Percentiles rank a stretch among this genome's conserved stretches.
Conservation (phyloP, 2,888 invertebrate genomes). For the Peribatodes rhomboidaria region DNA sequence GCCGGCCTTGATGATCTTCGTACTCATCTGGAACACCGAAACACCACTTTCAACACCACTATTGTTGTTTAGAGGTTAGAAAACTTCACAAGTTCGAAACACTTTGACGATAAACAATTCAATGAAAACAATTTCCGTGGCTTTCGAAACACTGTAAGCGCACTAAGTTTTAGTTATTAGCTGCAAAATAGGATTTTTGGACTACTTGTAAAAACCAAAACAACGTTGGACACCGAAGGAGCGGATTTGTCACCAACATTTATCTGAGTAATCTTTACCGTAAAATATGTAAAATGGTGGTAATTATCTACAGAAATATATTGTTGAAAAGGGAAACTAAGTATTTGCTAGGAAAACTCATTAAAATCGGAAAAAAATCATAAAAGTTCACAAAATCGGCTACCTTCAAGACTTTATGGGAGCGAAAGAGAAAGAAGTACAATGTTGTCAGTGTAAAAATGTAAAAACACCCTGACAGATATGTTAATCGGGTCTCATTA, state of each 20-base stretch:
- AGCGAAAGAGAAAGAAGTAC: slow-evolving; percentile 80
- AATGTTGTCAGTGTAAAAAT: slow-evolving; percentile 55
- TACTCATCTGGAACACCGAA: slow-evolving; percentile 90
- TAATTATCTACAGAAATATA: slow-evolving; percentile 17
- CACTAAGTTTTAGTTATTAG: slow-evolving; percentile 25
- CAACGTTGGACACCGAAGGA: slow-evolving; percentile 76
- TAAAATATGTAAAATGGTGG: slow-evolving; percentile 47
- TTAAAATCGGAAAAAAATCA: slow-evolving; percentile 61
- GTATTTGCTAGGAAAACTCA: slow-evolving; percentile 62
- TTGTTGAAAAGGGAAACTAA: slow-evolving; percentile 27
- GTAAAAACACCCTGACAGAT: background rate
- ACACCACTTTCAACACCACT: slow-evolving; percentile 51
- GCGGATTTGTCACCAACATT: slow-evolving; percentile 70
- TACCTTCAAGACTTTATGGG: slow-evolving; percentile 84
- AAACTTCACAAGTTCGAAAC: slow-evolving; percentile 52
- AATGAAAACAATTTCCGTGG: slow-evolving; percentile 46
- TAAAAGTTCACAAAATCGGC: slow-evolving; percentile 69
- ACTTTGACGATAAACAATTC: slow-evolving; percentile 41
- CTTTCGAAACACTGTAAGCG: slow-evolving; percentile 36
- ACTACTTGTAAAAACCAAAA: slow-evolving; percentile 72
- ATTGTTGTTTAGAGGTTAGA: slow-evolving; percentile 67
- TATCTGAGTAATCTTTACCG: slow-evolving; percentile 82
- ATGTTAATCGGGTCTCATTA: background rate
- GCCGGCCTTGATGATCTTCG: slow-evolving; percentile 95
- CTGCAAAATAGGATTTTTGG: slow-evolving; percentile 39